Evolutionary conservation across 2,797 vertebrate genomes (phyloP).

Genomic region (Centroberyx gerrardi): DNA sequence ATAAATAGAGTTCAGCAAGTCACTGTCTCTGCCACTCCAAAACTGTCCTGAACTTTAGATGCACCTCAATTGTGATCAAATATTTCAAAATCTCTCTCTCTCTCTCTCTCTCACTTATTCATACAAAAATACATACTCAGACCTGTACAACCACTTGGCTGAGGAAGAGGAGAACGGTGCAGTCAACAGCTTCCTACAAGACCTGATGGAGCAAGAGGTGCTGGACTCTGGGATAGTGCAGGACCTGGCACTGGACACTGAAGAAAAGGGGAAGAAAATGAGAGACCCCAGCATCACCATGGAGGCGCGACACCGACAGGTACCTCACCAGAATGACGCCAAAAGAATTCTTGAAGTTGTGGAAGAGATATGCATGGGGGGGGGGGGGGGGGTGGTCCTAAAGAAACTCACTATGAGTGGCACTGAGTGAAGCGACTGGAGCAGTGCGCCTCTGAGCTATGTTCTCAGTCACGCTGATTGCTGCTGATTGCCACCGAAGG

Average conservation of each 20-base stretch:
- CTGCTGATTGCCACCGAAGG: constrained; percentile 77
- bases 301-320: constrained; percentile 94
- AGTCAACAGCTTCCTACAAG: constrained; percentile 88
- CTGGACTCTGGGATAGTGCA: constrained; percentile 82
- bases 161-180: constrained; percentile 87
- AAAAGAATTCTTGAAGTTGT: neutral
- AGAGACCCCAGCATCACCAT: constrained; percentile 90
- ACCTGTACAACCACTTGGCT: constrained; percentile 89
- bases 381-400: neutral
- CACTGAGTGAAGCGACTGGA: constrained; percentile 6
- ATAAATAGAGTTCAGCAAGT: too few species aligned
- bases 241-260: constrained; percentile 83
- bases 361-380: neutral
- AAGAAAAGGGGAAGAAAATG: constrained; percentile 76
- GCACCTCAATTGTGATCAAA: neutral
- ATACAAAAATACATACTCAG: constrained; percentile 72
- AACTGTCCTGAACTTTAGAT: neutral
- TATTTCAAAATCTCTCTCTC: neutral
- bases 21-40: neutral
- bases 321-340: constrained; percentile 72
- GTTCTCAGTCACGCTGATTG: constrained; percentile 35
- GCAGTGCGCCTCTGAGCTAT: neutral
- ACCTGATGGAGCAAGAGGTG: constrained; percentile 90
- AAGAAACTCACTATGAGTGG: neutral
- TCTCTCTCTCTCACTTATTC: neutral